Conservation (phyloP, 2,888 invertebrate genomes). For the Habrosyne pyritoides region DNA sequence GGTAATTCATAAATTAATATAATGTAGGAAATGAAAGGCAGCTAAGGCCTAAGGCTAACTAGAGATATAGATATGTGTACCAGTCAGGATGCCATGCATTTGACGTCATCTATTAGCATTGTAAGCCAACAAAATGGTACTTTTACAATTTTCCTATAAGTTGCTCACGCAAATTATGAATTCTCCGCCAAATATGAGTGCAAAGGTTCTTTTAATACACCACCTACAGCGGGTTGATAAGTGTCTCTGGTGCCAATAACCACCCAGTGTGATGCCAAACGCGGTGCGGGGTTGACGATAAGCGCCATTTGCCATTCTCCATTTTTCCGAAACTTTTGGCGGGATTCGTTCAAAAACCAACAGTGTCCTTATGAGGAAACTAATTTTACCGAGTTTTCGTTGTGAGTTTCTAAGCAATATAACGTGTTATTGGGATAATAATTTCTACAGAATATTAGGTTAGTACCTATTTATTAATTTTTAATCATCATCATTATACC, state of each 20-base stretch:
- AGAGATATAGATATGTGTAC: no score
- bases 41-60: no score
- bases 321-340: conserved; percentile 53
- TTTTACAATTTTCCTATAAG: conserved; percentile 14
- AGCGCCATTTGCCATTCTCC: conserved; percentile 23
- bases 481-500: background rate
- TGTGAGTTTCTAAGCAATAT: conserved; percentile 54
- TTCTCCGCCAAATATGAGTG: conserved; percentile 37
- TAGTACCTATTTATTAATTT: conserved; percentile 28
- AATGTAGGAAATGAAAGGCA: no score
- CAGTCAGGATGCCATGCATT: no score
- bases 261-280: conserved; percentile 59
- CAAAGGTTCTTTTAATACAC: conserved; percentile 30
- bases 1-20: no score
- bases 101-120: background rate
- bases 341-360: conserved; percentile 37
- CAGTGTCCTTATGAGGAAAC: conserved; percentile 75
- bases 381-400: conserved; percentile 50
- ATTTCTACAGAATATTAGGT: conserved; percentile 74
- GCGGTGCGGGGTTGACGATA: conserved; percentile 53
- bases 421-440: conserved; percentile 66
- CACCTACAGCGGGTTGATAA: conserved; percentile 47
- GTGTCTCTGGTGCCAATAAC: conserved; percentile 64
- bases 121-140: background rate
- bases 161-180: conserved; percentile 30